A percentile compares a stretch with the other conserved stretches of the same genome.
Evolutionary conservation across 2,888 invertebrate genomes (phyloP).

Genomic region (Tinea pellionella): DNA sequence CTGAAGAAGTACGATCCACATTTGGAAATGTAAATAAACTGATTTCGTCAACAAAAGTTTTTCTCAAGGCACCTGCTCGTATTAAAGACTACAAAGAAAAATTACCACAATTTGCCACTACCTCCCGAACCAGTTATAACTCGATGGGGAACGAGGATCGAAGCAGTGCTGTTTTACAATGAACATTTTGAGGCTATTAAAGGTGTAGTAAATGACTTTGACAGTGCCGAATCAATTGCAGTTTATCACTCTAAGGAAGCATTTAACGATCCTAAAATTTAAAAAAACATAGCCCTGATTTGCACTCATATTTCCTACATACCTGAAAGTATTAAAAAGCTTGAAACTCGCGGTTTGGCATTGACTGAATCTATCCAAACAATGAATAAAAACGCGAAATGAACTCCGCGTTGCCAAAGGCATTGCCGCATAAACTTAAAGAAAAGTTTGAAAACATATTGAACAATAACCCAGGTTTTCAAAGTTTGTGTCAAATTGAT

Average conservation of each 20-base stretch:
- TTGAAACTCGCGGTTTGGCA: constrained; percentile 15
- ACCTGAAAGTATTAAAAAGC: constrained; percentile 15
- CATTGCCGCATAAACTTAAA: no score
- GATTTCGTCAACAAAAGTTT: constrained; percentile 17
- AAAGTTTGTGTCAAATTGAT: no score
- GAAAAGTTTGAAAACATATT: no score
- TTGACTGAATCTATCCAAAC: neutral
- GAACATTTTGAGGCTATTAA: constrained; percentile 15
- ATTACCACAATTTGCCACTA: constrained; percentile 17
- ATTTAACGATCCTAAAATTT: constrained; percentile 15
- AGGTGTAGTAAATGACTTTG: constrained; percentile 16
- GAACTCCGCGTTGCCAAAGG: no score
- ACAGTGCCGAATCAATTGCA: constrained; percentile 15
- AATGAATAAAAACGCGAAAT: neutral
- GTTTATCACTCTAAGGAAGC: constrained; percentile 15
- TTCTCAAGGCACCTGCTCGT: constrained; percentile 16
- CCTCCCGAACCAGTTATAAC: constrained; percentile 18
- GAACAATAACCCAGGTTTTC: no score
- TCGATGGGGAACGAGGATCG: constrained; percentile 17
- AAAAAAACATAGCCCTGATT: constrained; percentile 16
- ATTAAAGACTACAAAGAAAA: constrained; percentile 14
- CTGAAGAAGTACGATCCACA: constrained; percentile 9
- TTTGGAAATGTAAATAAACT: constrained; percentile 16
- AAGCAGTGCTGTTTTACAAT: constrained; percentile 17
- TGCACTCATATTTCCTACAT: constrained; percentile 17